Evolutionary conservation across 2,797 vertebrate genomes (phyloP), one percentile per base, ranked within the genome.

Genomic region (Gymnodraco acuticeps): DNA sequence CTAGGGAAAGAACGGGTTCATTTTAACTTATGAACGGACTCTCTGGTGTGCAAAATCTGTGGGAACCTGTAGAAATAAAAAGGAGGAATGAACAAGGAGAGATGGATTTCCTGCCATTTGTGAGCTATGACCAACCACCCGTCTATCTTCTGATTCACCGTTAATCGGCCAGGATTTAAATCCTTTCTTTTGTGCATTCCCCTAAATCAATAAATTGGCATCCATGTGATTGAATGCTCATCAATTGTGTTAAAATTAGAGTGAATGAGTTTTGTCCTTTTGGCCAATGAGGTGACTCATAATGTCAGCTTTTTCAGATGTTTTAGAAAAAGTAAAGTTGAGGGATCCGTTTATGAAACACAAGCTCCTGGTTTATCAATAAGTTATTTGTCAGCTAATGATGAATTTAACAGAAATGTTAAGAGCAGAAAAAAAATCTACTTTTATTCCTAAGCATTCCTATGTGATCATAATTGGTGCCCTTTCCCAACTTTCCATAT

Each of bases 61-160:
- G 23, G 20, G 67, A 81, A 59, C 59, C 73, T 9, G 64, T 68
- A 69, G 38, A 84, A 86, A 83, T 87, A 83, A 89, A 86, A 91
- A 88, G 68, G 62, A 78, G 66, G 81, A 83, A 89, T 78, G 73
- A 82, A 74, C 67, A 75, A 78, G 65, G 80, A 78, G 59, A 80
- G 80, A 94, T 94, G 80, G 93, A 95, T 95, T 94, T 94, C 80
- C 87, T 94, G 92, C 85, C 90, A 76, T 87, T 78, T 63, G 83
- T 94, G 91, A 94, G 92, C 83, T 93, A 93, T 88, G 89, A 88
- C 90, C 88, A 91, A 92, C 93, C 56, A 83, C 80, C 85, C 86
- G 86, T 91, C 90, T 84, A 83, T 93, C 88, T 87, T 92, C 82
- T 91, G 90, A 93, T 89, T 84, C 48, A 23, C 87, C 76, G 87